Base-by-base conservation (phyloP, 2,888 invertebrate species). In the Lasioglossum figueresi region DNA sequence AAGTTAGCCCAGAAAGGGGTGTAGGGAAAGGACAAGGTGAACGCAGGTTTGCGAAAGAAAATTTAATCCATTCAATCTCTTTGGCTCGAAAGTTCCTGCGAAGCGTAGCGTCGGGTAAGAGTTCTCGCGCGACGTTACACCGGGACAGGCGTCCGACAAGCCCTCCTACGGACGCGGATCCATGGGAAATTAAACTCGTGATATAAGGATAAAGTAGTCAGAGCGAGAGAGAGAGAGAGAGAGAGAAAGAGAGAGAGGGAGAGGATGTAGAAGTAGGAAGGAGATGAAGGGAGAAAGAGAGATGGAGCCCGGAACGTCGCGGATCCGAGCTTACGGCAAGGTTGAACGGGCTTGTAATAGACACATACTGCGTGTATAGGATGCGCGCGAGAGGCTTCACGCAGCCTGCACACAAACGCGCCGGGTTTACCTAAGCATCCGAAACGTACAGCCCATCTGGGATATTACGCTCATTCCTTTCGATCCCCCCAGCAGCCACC, bases 391-490 rank as follows among this genome's bases (percentile, higher is more conserved):
- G 72, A 72, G 80, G 80, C 73, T 78, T 31, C 86, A 85, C 85
- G 85, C 84, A 81, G 19, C 63, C 80, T 56, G 31, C 85, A 86
- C 86, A 83, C 86, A 86, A 85, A 82, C 86, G 80, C 82, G 87
- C 71, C 76, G 74, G 88, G 89, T 89, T 92, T 91, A 90, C 89
- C 89, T 89, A 91, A 92, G 90, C 89, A 89, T 85, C 86, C 82
- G 82, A 89, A 92, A 91, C 88, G 83, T 85, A 85, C 84, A 88
- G 86, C 85, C 86, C 88, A 91, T 91, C 88, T 88, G 88, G 84
- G 87, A 90, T 92, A 92, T 92, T 92, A 88, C 90, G 85, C 87
- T 88, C 86, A 83, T 88, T 91, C 84, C 85, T 89, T 88, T 86
- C 82, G 73, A 83, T 70, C 79, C 66, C 83, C 80, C 72, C 43